phyloP scores from a whole-genome alignment of 2,888 invertebrate genomes.

The Microctonus aethiopoides region DNA sequence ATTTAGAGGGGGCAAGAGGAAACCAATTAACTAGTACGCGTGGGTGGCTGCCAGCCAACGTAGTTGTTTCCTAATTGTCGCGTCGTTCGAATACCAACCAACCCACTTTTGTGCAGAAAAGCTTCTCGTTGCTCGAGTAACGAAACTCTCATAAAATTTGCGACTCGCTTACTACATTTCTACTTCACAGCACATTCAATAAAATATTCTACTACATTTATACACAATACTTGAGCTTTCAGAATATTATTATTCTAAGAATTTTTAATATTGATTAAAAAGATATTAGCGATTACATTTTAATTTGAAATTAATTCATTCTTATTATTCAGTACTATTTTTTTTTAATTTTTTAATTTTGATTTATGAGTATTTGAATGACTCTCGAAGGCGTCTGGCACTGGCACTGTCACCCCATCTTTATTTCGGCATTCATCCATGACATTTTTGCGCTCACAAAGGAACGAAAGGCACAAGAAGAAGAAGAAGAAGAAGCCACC shows the following conservation, averaged over 20 bases:
- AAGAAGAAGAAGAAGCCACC: slow-evolving; percentile 13
- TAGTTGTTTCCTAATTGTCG: slow-evolving; percentile 55
- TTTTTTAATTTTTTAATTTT: neutral
- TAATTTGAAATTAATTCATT: slow-evolving; percentile 9
- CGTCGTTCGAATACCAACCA: slow-evolving; percentile 42
- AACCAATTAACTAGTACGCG: slow-evolving; percentile 46
- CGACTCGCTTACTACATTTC: too few relatives aligned
- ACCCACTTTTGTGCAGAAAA: slow-evolving; percentile 17
- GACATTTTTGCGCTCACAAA: slow-evolving; percentile 23
- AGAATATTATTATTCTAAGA: too few relatives aligned
- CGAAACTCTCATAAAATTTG: too few relatives aligned
- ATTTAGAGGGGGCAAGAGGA: slow-evolving; percentile 45
- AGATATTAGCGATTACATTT: slow-evolving; percentile 1
- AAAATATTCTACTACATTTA: too few relatives aligned
- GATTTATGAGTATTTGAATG: slow-evolving; percentile 25
- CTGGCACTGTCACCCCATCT: neutral
- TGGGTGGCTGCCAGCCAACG: slow-evolving; percentile 48
- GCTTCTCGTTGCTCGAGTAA: neutral
- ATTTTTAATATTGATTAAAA: too few relatives aligned
- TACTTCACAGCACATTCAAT: too few relatives aligned
- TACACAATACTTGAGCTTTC: too few relatives aligned
- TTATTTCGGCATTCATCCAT: slow-evolving; percentile 1
- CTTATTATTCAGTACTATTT: neutral
- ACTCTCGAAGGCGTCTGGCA: neutral
- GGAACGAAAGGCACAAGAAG: neutral